phyloP scores from a whole-genome alignment of 2,888 invertebrate genomes.

The Diarsia dahlii region DNA sequence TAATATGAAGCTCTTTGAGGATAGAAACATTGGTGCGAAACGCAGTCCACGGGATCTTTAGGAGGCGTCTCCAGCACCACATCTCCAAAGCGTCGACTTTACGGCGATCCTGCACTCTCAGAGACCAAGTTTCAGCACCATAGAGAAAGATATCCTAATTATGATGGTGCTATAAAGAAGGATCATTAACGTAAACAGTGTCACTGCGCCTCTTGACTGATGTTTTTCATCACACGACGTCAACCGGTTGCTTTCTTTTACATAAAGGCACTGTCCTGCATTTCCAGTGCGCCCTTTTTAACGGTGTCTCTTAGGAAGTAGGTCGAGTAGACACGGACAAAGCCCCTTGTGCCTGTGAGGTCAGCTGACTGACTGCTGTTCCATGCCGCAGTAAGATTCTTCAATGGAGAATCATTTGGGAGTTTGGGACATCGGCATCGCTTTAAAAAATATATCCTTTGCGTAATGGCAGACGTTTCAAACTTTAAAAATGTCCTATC shows the following conservation, averaged over 20 bases:
- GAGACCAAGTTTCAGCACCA: too few relatives aligned
- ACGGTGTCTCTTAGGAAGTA: constrained; percentile 33
- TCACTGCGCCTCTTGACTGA: not conserved
- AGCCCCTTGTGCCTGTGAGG: constrained; percentile 20
- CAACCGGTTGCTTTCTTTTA: constrained; percentile 16
- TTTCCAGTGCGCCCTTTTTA: constrained; percentile 39
- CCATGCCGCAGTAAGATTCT: not conserved
- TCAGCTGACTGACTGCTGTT: constrained; percentile 16
- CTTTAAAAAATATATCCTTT: not conserved
- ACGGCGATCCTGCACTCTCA: too few relatives aligned
- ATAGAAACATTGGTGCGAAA: too few relatives aligned
- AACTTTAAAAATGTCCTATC: not conserved
- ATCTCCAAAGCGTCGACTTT: too few relatives aligned
- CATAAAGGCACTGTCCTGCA: constrained; percentile 26
- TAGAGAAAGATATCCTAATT: too few relatives aligned
- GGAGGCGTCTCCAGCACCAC: too few relatives aligned
- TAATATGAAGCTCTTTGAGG: too few relatives aligned
- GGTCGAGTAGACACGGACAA: constrained; percentile 56
- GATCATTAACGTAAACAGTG: not conserved
- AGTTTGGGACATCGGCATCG: not conserved
- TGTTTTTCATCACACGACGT: constrained; percentile 1
- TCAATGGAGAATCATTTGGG: not conserved
- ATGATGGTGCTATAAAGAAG: not conserved
- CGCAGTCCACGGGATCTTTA: too few relatives aligned
- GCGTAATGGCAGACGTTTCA: not conserved